These are phyloP conservation scores for Girardia tigrina DNA, from an alignment of 2,888 invertebrate genomes.

Conservation along the genomic window DNA sequence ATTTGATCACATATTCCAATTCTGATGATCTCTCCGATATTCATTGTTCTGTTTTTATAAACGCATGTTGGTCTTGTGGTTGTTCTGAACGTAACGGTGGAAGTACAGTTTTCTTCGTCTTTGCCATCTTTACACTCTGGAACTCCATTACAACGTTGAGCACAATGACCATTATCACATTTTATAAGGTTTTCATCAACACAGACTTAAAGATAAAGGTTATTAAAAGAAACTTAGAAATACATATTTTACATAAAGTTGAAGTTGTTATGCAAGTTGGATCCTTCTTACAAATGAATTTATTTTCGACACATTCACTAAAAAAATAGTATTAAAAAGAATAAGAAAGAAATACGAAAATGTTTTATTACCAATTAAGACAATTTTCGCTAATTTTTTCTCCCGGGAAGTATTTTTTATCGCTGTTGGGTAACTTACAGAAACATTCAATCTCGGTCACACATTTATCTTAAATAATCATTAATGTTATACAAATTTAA, in stretches of 20 bases:
- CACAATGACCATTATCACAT: constrained; percentile 26
- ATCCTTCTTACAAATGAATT: background rate
- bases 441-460: background rate
- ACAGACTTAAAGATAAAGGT: no score
- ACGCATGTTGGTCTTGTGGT: no score
- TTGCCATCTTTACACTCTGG: constrained; percentile 17
- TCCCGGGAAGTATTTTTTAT: background rate
- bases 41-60: no score
- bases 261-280: background rate
- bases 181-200: background rate
- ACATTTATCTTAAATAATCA: background rate
- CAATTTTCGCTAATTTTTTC: background rate
- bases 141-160: constrained; percentile 17
- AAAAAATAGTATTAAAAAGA: background rate
- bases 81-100: no score
- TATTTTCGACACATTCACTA: background rate
- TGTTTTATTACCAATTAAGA: background rate
- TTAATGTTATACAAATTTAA: background rate
- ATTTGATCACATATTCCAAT: no score
- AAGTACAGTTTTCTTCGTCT: constrained; percentile 14
- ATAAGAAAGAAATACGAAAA: background rate
- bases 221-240: no score
- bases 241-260: background rate
- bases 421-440: background rate
- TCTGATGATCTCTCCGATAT: no score